Conservation (phyloP, 2,113 vertebrate genomes). For the Columba livia region DNA sequence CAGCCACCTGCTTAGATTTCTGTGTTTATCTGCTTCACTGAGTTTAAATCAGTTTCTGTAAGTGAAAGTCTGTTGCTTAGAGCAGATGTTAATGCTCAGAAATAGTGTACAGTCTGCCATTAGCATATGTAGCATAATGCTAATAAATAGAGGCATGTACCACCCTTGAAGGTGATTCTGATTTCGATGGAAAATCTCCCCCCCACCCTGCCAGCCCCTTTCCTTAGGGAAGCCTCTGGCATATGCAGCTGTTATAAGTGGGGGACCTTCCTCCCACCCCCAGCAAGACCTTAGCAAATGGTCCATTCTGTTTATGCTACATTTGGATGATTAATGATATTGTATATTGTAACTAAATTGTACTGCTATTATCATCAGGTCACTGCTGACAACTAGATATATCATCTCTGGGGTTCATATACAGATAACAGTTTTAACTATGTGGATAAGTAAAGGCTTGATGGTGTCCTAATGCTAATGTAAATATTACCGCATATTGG, state of each 20-base stretch:
- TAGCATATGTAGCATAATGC: conserved; percentile 82
- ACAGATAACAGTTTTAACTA: conserved; percentile 82
- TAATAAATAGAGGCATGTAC: conserved; percentile 78
- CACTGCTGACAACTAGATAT: conserved; percentile 82
- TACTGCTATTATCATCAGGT: conserved; percentile 82
- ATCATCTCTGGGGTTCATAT: conserved; percentile 78
- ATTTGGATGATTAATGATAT: conserved; percentile 78
- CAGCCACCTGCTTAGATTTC: conserved; percentile 84
- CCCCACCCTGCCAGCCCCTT: background rate
- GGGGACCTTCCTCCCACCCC: conserved; percentile 36
- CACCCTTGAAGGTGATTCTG: conserved; percentile 60
- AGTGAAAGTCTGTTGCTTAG: conserved; percentile 82
- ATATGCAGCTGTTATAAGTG: background rate
- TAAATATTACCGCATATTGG: conserved; percentile 62
- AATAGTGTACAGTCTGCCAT: conserved; percentile 81
- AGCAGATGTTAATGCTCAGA: conserved; percentile 85
- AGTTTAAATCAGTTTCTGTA: conserved; percentile 85
- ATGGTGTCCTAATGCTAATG: conserved; percentile 68
- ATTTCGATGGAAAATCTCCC: background rate
- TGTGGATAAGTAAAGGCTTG: conserved; percentile 71
- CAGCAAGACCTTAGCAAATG: conserved; percentile 23
- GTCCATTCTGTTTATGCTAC: conserved; percentile 68
- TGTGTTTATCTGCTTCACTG: conserved; percentile 86
- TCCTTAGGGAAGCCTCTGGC: background rate
- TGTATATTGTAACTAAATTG: conserved; percentile 81